Evolutionary conservation across 1,140 invertebrate species (phyloP), one percentile per base, ranked within the genome.

Genomic region (Tribolium castaneum): DNA sequence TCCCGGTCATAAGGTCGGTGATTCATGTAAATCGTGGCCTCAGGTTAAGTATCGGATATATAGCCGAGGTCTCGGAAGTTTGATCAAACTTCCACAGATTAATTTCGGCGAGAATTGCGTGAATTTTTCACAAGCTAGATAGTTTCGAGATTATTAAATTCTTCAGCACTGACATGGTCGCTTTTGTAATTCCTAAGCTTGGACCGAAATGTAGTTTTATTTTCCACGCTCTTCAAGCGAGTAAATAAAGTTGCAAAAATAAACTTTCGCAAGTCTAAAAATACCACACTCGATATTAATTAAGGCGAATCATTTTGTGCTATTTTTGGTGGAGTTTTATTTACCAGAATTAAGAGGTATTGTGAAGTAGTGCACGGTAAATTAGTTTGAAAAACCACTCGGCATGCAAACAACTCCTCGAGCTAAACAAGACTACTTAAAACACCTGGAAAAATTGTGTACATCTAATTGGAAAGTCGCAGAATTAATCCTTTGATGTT

Each of bases 61-160:
- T 59, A 59, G 22, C 0, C 6, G 6, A 10, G 4, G 13, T 59
- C 54, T 59, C 54, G 54, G 54, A 59, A 59, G 19, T 59, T 59
- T 59, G 54, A 59, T 59, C 54, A 25, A 59, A 59, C 54, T 59
- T 59, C 54, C 54, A 56, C 54, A 56, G 52, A 56, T 59, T 59
- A 59, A 59, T 59, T 59, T 59, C 54, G 54, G 13, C 19, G 10
- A 22, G 22, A 59, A 59, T 59, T 59, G 54, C 54, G 54, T 59
- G 22, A 59, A 59, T 59, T 59, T 59, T 59, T 59, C 54, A 30
- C 13, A 30, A 59, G 54, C 54, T 22, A 9, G 54, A 59, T 59
- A 59, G 54, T 59, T 59, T 9, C 54, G 16, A 30, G 54, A 59
- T 59, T 59, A 59, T 59, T 59, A 59, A 59, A 59, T 59, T 59